Percentiles rank a stretch among this genome's conserved stretches.
Evolutionary conservation across 2,888 invertebrate genomes (phyloP).

Genomic region (Watsonalla binaria): DNA sequence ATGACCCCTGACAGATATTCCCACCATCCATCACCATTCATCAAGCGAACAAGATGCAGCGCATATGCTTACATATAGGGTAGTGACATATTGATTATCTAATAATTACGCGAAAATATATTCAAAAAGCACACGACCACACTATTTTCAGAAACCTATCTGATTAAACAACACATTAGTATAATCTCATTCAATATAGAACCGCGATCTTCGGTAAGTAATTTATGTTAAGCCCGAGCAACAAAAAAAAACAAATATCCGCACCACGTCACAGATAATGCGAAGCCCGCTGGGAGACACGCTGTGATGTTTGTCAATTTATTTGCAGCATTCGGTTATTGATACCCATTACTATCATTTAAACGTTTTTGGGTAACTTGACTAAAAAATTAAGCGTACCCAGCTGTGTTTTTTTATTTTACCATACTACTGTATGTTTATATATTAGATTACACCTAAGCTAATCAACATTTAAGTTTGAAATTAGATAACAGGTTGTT

Average conservation of each 20-base stretch:
- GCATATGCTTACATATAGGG: constrained; percentile 25
- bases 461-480: too few relatives aligned
- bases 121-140: too few relatives aligned
- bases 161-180: constrained; percentile 22
- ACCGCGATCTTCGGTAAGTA: constrained; percentile 12
- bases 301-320: constrained; percentile 34
- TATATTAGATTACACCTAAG: too few relatives aligned
- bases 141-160: not conserved
- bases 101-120: too few relatives aligned
- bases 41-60: constrained; percentile 29
- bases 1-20: constrained; percentile 17
- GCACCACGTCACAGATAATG: constrained; percentile 47
- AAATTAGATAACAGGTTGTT: too few relatives aligned
- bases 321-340: constrained; percentile 7
- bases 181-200: constrained; percentile 28
- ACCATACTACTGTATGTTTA: too few relatives aligned
- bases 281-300: constrained; percentile 31
- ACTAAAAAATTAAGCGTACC: too few relatives aligned
- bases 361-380: too few relatives aligned
- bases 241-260: constrained; percentile 44
- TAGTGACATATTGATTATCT: constrained; percentile 19
- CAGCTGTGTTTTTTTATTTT: too few relatives aligned
- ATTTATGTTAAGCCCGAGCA: constrained; percentile 41
- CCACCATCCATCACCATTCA: constrained; percentile 44
- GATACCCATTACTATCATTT: constrained; percentile 1